Base-by-base conservation (phyloP, 2,888 invertebrate genomes). In the Pediacus dermestoides region DNA sequence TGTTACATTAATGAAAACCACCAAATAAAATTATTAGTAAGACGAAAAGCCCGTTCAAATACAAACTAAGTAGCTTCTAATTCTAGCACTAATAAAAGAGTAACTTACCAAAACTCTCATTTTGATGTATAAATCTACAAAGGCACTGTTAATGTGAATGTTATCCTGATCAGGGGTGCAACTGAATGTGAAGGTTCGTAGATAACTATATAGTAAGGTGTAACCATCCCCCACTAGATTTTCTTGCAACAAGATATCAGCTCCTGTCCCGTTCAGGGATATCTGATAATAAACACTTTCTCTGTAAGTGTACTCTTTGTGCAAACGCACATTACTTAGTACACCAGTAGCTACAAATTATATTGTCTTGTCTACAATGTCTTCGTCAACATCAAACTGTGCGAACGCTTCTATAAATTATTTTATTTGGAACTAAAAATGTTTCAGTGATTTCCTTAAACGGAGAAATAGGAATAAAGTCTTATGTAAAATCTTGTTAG, bases 61-160 rank as follows among this genome's bases (percentile, higher is more conserved):
- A n/a, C n/a, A n/a, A n/a, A n/a, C n/a, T n/a, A n/a, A n/a, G n/a
- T n/a, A n/a, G n/a, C n/a, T n/a, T n/a, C n/a, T n/a, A n/a, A n/a
- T n/a, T n/a, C n/a, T n/a, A n/a, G n/a, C n/a, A n/a, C n/a, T n/a
- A n/a, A n/a, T n/a, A n/a, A n/a, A n/a, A n/a, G n/a, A n/a, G n/a
- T n/a, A n/a, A n/a, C n/a, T n/a, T 48, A 57, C 57, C 52, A 57
- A 51, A 44, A 34, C 34, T 52, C 38, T 56, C 57, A 57, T 57
- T 39, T 57, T 34, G 33, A 31, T 36, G 27, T 37, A 28, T 2
- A 28, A 39, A 34, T 22, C 22, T 23, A 36, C 27, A 37, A 37
- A n/a, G n/a, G n/a, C n/a, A n/a, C 8, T 1, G 3, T 21, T n/a
- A n/a, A n/a, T n/a, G n/a, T n/a, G n/a, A n/a, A 7, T 18, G n/a